Evolutionary conservation across 2,797 vertebrate genomes (phyloP).

Genomic region (Babyrousa celebensis): DNA sequence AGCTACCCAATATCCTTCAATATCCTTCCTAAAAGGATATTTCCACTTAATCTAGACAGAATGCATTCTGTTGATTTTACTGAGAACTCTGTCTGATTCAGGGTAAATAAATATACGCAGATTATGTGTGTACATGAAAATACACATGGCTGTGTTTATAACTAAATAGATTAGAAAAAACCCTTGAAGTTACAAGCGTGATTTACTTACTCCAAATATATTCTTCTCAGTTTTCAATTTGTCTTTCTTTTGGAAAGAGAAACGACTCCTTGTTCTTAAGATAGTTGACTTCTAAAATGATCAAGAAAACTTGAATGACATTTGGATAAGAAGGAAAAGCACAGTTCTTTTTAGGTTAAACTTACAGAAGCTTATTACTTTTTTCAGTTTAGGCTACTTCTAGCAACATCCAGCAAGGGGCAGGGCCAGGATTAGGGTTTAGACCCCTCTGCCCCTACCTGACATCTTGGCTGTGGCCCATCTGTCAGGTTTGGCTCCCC

Average conservation of each 20-base stretch:
- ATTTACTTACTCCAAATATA: slow-evolving; percentile 23
- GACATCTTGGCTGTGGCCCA: background rate
- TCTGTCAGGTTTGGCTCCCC: background rate
- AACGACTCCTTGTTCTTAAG: slow-evolving; percentile 25
- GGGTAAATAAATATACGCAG: background rate
- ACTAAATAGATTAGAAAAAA: background rate
- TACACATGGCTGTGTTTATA: background rate
- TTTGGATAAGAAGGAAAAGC: background rate
- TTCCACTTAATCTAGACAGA: slow-evolving; percentile 39
- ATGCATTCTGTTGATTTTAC: background rate
- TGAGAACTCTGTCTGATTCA: background rate
- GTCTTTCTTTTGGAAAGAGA: slow-evolving; percentile 48
- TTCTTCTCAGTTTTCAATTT: slow-evolving; percentile 27
- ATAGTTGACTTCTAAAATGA: slow-evolving; percentile 43
- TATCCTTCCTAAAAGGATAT: background rate
- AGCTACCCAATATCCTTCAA: background rate
- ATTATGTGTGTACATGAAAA: background rate
- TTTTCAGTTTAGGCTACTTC: background rate
- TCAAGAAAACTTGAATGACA: background rate
- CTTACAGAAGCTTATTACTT: background rate
- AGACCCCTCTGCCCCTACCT: background rate
- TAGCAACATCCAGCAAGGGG: background rate
- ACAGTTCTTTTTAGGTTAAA: background rate
- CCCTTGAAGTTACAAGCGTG: background rate
- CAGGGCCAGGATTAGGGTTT: background rate